Evolutionary conservation across 2,113 vertebrate species (phyloP).

Genomic region (Mugil cephalus): DNA sequence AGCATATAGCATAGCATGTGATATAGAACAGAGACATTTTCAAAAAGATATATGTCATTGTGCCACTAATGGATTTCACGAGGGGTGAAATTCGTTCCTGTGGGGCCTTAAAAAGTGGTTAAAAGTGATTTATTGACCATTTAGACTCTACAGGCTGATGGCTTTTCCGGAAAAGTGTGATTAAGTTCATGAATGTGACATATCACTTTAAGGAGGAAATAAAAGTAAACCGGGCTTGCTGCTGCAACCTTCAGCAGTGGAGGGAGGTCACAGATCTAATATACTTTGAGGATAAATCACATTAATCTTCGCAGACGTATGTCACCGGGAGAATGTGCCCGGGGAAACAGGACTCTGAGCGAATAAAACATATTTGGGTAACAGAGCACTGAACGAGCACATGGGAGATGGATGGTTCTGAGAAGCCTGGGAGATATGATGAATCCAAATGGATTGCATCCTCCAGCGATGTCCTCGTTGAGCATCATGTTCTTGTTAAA

Average conservation of each 20-base stretch:
- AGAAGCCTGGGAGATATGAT: slow-evolving; percentile 56
- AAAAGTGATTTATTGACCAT: slow-evolving; percentile 46
- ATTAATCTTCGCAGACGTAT: slow-evolving; percentile 67
- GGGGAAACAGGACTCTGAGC: slow-evolving; percentile 58
- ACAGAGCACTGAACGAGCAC: slow-evolving; percentile 51
- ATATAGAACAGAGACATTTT: too few relatives aligned
- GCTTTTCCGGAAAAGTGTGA: slow-evolving; percentile 33
- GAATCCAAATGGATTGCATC: slow-evolving; percentile 50
- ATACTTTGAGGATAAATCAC: slow-evolving; percentile 70
- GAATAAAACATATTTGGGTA: slow-evolving; percentile 74
- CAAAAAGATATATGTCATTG: too few relatives aligned
- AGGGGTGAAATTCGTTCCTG: slow-evolving; percentile 22
- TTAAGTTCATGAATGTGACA: slow-evolving; percentile 50
- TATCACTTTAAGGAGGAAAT: slow-evolving; percentile 40
- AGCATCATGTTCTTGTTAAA: slow-evolving; percentile 49
- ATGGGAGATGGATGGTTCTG: slow-evolving; percentile 65
- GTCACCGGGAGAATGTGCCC: slow-evolving; percentile 72
- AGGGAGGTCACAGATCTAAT: slow-evolving; percentile 61
- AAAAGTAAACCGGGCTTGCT: slow-evolving; percentile 41
- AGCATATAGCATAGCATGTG: too few relatives aligned
- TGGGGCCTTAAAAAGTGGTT: slow-evolving; percentile 3
- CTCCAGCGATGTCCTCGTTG: slow-evolving; percentile 56
- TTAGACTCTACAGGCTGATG: neutral
- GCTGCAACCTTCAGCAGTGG: slow-evolving; percentile 51
- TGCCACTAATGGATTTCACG: slow-evolving; percentile 3